Base-by-base conservation (phyloP, 2,888 invertebrate genomes). In the Tenthredo amoena region DNA sequence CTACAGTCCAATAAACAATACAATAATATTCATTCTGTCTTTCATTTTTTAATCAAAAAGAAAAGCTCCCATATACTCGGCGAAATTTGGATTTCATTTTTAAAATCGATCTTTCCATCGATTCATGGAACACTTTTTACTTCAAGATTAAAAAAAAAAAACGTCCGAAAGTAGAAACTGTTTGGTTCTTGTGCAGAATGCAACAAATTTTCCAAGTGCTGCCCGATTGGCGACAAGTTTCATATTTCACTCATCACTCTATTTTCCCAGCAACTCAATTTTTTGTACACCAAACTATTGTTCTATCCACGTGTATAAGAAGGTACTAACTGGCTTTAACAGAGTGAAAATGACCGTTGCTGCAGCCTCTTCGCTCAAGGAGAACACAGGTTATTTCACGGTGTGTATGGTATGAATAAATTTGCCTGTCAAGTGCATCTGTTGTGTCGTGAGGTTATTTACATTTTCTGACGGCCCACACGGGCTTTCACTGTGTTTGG, bases 381-480 rank as follows among this genome's bases (percentile, higher is more conserved):
- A 31, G 40, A 18, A 43, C 72, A 43, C 72, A 74, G 40, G 72
- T n/a, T 43, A 43, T 74, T 50, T 31, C 55, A 77, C 34, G 77
- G 55, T 77, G 34, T 26, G 55, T 77, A 77, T 26, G 31, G 50
- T 77, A 77, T 77, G 77, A 77, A 77, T 77, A 77, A 77, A 77
- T 77, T 50, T 55, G n/a, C 18, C 34, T 55, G 50, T 55, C 55
- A 55, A 77, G 50, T 55, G 77, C 77, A 77, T 77, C 77, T 77
- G 77, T 50, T 47, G 77, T 77, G 77, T 77, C 55, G 55, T 55
- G 31, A 31, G 77, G 77, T 50, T 55, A 77, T 77, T 55, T 55
- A 50, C 50, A 55, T 55, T 50, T 55, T 55, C 50, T 77, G 55
- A 77, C 55, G 34, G 50, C 77, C 18, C 55, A 31, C 34, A 12